Percentiles rank a stretch among this genome's conserved stretches.
Conservation (phyloP, 1,140 invertebrate genomes). For the Pseudomyrmex cubaensis region DNA sequence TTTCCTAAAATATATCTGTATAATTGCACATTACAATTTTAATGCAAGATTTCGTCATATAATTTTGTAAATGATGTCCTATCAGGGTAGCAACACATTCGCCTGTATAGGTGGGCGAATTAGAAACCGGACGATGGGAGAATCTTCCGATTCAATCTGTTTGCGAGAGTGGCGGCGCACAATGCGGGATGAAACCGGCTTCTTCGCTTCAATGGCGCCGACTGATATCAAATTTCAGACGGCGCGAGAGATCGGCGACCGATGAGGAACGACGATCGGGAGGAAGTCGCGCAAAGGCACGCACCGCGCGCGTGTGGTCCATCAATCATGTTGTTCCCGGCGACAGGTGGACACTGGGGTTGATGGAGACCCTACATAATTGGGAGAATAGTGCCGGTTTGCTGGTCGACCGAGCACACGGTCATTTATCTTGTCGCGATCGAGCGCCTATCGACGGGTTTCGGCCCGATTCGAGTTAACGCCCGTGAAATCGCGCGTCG, state of each 20-base stretch:
- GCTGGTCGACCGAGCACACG: slow-evolving; percentile 76
- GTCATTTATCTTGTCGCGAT: slow-evolving; percentile 80
- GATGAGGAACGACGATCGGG: slow-evolving; percentile 29
- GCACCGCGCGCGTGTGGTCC: slow-evolving; percentile 73
- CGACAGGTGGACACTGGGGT: slow-evolving; percentile 79
- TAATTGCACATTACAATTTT: no score
- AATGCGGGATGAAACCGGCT: neutral
- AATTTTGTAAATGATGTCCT: no score
- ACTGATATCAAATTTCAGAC: slow-evolving; percentile 28
- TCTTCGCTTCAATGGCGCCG: slow-evolving; percentile 15
- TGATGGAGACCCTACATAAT: slow-evolving; percentile 80
- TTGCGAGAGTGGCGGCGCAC: neutral
- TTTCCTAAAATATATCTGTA: no score
- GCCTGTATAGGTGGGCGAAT: neutral
- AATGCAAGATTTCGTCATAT: no score
- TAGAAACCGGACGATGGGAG: neutral
- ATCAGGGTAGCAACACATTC: neutral
- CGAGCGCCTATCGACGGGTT: slow-evolving; percentile 75
- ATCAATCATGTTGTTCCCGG: slow-evolving; percentile 78
- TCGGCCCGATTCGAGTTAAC: slow-evolving; percentile 75
- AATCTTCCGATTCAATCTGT: neutral
- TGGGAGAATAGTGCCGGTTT: slow-evolving; percentile 80
- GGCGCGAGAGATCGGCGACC: slow-evolving; percentile 45
- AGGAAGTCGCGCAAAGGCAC: slow-evolving; percentile 58
- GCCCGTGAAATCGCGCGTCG: slow-evolving; percentile 77